These are phyloP conservation scores for Pelusios castaneus DNA, from an alignment of 2,113 vertebrate species.

Conservation along the genomic window DNA sequence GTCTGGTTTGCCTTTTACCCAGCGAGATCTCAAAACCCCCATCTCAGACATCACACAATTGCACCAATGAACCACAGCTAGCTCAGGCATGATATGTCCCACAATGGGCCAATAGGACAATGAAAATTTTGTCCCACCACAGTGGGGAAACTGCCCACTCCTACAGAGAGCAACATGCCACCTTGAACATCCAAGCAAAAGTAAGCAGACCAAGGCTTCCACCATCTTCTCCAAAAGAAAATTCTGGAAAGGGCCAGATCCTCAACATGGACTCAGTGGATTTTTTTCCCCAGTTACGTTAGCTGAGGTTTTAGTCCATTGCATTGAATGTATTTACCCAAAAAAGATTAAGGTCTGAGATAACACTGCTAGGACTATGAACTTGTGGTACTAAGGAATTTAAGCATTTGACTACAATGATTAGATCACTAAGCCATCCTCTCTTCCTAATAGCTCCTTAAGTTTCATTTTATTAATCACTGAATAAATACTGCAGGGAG, in stretches of 20 bases:
- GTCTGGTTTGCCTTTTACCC: not conserved
- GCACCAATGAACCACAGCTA: not conserved
- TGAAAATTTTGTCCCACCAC: not conserved
- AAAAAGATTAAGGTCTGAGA: not conserved
- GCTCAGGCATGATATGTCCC: not conserved
- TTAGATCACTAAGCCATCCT: not conserved
- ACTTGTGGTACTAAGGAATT: not conserved
- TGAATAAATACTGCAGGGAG: not conserved
- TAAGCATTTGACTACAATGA: slow-evolving; percentile 23
- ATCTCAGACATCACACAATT: not conserved
- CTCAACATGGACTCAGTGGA: not conserved
- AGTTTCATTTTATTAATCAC: slow-evolving; percentile 39
- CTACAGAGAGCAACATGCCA: not conserved
- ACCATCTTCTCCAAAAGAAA: not conserved
- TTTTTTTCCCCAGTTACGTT: not conserved
- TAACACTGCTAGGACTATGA: slow-evolving; percentile 8
- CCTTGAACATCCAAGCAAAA: not conserved
- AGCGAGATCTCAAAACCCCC: not conserved
- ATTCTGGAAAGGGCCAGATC: not conserved
- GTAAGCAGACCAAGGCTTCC: not conserved
- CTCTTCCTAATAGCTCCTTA: slow-evolving; percentile 28
- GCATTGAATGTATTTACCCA: not conserved
- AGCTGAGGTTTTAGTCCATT: not conserved
- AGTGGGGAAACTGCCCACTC: not conserved
- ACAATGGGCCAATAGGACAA: not conserved